Evolutionary conservation across 2,797 vertebrate genomes (phyloP).

Genomic region (Eulemur albifrons): DNA sequence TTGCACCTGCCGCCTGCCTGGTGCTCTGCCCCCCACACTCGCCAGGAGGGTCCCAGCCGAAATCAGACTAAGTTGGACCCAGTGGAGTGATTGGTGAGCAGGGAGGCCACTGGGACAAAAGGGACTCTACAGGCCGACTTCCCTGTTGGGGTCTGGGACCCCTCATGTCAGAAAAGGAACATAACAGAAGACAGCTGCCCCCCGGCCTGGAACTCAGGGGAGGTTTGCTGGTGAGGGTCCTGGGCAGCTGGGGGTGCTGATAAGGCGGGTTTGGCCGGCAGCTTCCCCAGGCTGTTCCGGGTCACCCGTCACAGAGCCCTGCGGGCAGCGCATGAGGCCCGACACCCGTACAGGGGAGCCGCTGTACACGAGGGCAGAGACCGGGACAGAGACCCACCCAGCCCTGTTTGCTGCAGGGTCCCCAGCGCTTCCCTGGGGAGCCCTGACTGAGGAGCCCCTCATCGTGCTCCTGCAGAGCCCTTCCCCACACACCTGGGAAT

Average conservation of each 20-base stretch:
- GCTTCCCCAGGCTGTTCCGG: background rate
- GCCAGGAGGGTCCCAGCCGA: too few relatives aligned
- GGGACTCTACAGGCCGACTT: background rate
- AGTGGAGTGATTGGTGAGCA: fast-evolving
- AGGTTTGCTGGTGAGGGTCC: background rate
- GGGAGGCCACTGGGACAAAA: background rate
- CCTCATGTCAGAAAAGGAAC: fast-evolving
- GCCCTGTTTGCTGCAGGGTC: fast-evolving
- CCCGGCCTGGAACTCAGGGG: fast-evolving
- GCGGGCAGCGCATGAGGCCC: background rate
- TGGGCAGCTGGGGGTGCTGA: background rate
- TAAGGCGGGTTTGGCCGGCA: background rate
- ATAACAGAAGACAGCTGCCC: fast-evolving
- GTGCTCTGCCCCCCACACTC: fast-evolving
- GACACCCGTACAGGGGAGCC: fast-evolving
- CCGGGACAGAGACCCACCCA: fast-evolving
- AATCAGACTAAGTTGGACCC: fast-evolving
- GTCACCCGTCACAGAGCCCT: background rate
- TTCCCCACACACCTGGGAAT: background rate
- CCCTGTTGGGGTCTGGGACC: background rate
- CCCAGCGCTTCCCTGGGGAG: background rate
- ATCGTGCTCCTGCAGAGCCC: fast-evolving
- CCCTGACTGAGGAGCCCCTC: too few relatives aligned
- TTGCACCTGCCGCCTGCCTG: fast-evolving
- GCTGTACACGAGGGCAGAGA: fast-evolving